Evolutionary conservation across 2,113 vertebrate genomes (phyloP).

Genomic region (Chaetorhynchus papuensis): DNA sequence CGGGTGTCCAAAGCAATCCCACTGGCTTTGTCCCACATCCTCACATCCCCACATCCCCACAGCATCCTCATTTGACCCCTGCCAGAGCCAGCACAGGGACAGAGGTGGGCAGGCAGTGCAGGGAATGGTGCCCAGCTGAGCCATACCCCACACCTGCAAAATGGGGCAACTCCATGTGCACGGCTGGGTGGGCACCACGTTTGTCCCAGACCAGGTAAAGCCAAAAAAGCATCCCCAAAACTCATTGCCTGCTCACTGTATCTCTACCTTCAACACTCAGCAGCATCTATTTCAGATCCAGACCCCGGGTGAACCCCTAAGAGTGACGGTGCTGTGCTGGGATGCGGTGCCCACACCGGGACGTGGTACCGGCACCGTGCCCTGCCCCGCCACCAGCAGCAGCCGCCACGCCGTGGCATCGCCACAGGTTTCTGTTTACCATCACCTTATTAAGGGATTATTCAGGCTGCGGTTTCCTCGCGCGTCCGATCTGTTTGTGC

Average conservation of each 20-base stretch:
- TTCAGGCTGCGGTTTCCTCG: constrained; percentile 53
- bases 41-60: background rate
- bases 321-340: rapidly evolving
- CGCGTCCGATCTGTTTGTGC: constrained; percentile 69
- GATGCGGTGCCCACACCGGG: rapidly evolving
- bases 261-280: background rate
- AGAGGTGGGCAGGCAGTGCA: background rate
- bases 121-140: rapidly evolving
- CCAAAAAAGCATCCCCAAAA: background rate
- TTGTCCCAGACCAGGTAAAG: rapidly evolving
- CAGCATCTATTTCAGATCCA: background rate
- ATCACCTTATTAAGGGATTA: constrained; percentile 22
- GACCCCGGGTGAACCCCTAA: background rate
- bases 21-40: background rate
- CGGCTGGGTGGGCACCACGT: rapidly evolving
- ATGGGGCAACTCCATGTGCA: rapidly evolving
- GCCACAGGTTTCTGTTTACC: background rate
- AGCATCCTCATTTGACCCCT: background rate
- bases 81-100: background rate
- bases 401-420: background rate
- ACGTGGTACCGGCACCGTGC: background rate
- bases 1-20: rapidly evolving
- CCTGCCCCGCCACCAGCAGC: background rate
- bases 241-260: rapidly evolving
- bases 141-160: background rate